Evolutionary conservation across 2,888 invertebrate genomes (phyloP).

Genomic region (Parnassius mnemosyne): DNA sequence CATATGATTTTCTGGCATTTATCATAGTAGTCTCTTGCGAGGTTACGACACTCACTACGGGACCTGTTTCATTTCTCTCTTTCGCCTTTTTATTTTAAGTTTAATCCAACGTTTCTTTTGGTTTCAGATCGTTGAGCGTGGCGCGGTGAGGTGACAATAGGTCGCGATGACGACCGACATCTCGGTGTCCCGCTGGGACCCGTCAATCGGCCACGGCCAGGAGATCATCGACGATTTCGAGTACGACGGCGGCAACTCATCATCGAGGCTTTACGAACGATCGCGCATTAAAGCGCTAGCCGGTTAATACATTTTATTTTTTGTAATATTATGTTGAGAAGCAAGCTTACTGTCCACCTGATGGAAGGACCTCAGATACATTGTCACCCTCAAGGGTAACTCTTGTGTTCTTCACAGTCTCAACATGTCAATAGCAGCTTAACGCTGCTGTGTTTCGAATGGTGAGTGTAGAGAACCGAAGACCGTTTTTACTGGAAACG

Average conservation of each 20-base stretch:
- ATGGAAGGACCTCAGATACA: too few species aligned
- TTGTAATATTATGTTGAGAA: background rate
- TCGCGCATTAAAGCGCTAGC: slow-evolving; percentile 99
- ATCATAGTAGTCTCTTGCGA: too few species aligned
- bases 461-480: too few species aligned
- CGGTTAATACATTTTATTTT: slow-evolving; percentile 79
- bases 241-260: slow-evolving; percentile 99
- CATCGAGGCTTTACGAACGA: slow-evolving; percentile 99
- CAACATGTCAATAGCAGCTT: too few species aligned
- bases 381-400: too few species aligned
- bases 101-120: slow-evolving; percentile 5
- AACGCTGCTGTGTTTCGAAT: too few species aligned
- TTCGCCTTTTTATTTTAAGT: background rate
- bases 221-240: slow-evolving; percentile 98
- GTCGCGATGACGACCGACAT: slow-evolving; percentile 97
- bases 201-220: slow-evolving; percentile 91
- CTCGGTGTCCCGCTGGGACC: slow-evolving; percentile 98
- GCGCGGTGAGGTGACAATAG: slow-evolving; percentile 58
- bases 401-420: too few species aligned
- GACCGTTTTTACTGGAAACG: too few species aligned
- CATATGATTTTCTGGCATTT: too few species aligned
- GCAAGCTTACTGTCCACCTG: too few species aligned
- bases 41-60: too few species aligned
- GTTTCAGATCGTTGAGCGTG: slow-evolving; percentile 67
- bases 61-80: too few species aligned